Evolutionary conservation across 2,888 invertebrate species (phyloP).

Genomic region (Lordiphosa fenestrarum): DNA sequence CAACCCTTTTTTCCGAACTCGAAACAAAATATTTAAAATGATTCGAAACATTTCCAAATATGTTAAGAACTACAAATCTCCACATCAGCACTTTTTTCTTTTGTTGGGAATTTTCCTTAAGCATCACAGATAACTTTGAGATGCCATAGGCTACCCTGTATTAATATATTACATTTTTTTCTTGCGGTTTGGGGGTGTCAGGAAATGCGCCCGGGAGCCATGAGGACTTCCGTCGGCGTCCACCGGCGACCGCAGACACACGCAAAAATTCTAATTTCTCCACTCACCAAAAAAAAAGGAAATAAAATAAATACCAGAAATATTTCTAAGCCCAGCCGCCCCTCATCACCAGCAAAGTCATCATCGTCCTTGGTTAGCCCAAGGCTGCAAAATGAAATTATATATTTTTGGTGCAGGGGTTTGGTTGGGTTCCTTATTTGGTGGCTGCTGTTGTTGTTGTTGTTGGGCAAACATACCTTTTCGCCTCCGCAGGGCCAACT

Average conservation of each 20-base stretch:
- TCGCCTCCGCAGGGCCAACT: slow-evolving; percentile 42
- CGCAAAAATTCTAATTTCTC: slow-evolving; percentile 65
- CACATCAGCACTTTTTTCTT: neutral
- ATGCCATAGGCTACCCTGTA: slow-evolving; percentile 29
- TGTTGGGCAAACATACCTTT: slow-evolving; percentile 25
- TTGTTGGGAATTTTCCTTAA: too few species aligned
- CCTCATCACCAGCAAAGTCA: slow-evolving; percentile 7
- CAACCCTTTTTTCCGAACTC: too few species aligned
- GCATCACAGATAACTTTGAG: neutral
- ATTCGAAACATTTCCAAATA: too few species aligned
- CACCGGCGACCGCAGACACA: slow-evolving; percentile 66
- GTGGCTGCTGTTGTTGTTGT: neutral
- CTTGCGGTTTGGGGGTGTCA: slow-evolving; percentile 25
- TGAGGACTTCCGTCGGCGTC: slow-evolving; percentile 55
- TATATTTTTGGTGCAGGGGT: slow-evolving; percentile 66
- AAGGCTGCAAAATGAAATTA: slow-evolving; percentile 72
- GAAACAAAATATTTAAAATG: too few species aligned
- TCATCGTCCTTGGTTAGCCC: slow-evolving; percentile 56
- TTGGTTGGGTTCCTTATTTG: slow-evolving; percentile 14
- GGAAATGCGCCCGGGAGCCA: slow-evolving; percentile 43
- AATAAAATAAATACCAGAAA: slow-evolving; percentile 61
- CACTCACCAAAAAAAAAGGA: slow-evolving; percentile 43
- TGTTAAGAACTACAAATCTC: too few species aligned
- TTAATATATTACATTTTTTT: slow-evolving; percentile 67
- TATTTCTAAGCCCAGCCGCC: slow-evolving; percentile 38